Evolutionary conservation across 2,888 invertebrate species (phyloP).

Genomic region (Seira musarum): DNA sequence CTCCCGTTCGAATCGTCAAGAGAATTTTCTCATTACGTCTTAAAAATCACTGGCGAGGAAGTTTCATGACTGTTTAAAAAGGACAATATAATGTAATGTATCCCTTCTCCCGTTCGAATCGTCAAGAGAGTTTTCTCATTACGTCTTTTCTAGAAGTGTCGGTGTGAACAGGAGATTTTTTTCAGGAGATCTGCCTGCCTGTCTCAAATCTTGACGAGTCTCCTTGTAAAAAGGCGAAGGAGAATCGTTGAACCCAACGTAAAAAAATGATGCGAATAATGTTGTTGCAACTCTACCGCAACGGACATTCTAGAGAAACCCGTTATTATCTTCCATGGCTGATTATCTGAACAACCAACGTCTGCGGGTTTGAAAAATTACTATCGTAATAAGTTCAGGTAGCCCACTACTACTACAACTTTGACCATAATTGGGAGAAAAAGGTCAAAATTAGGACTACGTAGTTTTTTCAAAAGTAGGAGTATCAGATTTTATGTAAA

Average conservation of each 20-base stretch:
- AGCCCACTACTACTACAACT: background rate
- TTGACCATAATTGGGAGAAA: conserved; percentile 8
- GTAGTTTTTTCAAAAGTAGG: conserved; percentile 5
- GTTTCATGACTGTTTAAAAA: too few relatives aligned
- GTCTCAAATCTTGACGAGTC: background rate
- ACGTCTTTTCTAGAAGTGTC: too few relatives aligned
- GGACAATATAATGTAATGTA: too few relatives aligned
- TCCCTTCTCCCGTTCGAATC: too few relatives aligned
- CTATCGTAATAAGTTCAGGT: background rate
- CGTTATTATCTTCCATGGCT: conserved; percentile 35
- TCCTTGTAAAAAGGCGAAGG: conserved; percentile 31
- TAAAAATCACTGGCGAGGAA: too few relatives aligned
- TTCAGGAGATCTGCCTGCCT: background rate
- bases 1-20: too few relatives aligned
- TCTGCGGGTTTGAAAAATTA: background rate
- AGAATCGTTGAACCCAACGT: conserved; percentile 42
- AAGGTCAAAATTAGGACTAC: conserved; percentile 1
- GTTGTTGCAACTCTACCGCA: background rate
- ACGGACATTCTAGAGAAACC: conserved; percentile 21
- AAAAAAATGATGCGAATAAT: background rate
- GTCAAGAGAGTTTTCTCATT: too few relatives aligned
- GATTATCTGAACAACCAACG: background rate
- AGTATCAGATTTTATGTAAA: background rate
- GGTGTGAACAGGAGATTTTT: too few relatives aligned
- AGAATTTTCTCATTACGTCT: too few relatives aligned